Evolutionary conservation across 2,113 vertebrate genomes (phyloP), one percentile per base, ranked within the genome.

Genomic region (Conger conger): DNA sequence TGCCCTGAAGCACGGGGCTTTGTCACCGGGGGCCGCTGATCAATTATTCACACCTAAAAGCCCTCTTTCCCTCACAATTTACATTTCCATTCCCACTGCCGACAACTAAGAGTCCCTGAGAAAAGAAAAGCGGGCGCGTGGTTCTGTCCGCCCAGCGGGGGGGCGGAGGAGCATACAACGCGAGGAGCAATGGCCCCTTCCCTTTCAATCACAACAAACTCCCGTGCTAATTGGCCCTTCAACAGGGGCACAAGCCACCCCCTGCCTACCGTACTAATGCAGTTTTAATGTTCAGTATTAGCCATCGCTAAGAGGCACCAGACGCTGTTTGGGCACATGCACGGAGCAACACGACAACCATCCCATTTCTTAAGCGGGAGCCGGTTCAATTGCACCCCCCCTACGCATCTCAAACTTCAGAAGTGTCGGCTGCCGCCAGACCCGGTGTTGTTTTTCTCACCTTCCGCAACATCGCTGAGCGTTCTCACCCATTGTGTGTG

Each of bases 31-130:
- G 83, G 79, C 82, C 57, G 82, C 42, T 76, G 38, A 86, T 90
- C 82, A 91, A 89, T 90, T 87, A 89, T 88, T 91, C 83, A 89
- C 80, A 2, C 11, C 77, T 15, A 83, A 53, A 81, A 30, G 76
- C 63, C 76, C 81, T 76, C 68, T 73, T 42, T 53, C 53, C 45
- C 54, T 77, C 53, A 35, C 40, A 27, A 68, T 83, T 86, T 82
- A 53, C 23, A 53, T 30, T 77, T 82, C 15, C 15, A 73, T 11
- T 73, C 27, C 68, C 33, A 18, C 38, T 4, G 16, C 82, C 27
- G n/a, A 23, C 37, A 57, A 60, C 50, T 38, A 83, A 73, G 13
- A 40, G 60, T 38, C 37, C 82, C 63, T 35, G 54, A 30, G 27
- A 33, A 73, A 73, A 73, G 57, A 63, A 63, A 63, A 27, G 57